Percentiles rank a stretch among this genome's conserved stretches.
Evolutionary conservation across 2,113 vertebrate genomes (phyloP).

Genomic region (Protobothrops flavoviridis): DNA sequence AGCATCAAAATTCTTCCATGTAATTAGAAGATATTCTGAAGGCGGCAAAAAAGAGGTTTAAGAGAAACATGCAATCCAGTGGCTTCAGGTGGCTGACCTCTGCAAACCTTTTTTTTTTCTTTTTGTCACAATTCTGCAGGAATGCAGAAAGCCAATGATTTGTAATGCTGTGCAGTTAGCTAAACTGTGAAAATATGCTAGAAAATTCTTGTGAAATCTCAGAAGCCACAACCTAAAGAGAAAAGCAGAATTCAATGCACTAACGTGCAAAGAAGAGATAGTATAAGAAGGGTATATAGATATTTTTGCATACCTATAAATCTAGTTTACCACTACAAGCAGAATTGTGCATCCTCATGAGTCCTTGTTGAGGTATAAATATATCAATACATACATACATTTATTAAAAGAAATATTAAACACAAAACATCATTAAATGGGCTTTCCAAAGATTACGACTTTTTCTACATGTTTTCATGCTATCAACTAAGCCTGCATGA

Average conservation of each 20-base stretch:
- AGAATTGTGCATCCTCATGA: not conserved
- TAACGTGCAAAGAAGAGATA: not conserved
- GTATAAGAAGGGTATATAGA: not conserved
- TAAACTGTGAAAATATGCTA: not conserved
- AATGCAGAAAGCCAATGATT: not conserved
- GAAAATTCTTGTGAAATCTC: not conserved
- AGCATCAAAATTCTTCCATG: not conserved
- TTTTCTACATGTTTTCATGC: not conserved
- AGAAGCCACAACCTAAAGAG: not conserved
- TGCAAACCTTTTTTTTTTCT: not conserved
- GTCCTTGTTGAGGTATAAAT: not conserved
- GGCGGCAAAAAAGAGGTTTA: not conserved
- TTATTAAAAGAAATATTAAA: not conserved
- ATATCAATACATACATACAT: not conserved
- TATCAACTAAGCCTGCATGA: not conserved
- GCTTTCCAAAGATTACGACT: not conserved
- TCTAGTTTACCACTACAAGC: not conserved
- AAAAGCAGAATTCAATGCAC: not conserved
- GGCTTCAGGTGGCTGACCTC: not conserved
- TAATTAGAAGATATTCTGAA: not conserved
- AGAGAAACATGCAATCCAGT: no score
- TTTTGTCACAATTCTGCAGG: not conserved
- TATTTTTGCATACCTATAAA: not conserved
- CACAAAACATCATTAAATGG: not conserved
- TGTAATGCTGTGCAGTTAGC: not conserved